phyloP scores from a whole-genome alignment of 2,797 vertebrate genomes.

The Ispidina picta region DNA sequence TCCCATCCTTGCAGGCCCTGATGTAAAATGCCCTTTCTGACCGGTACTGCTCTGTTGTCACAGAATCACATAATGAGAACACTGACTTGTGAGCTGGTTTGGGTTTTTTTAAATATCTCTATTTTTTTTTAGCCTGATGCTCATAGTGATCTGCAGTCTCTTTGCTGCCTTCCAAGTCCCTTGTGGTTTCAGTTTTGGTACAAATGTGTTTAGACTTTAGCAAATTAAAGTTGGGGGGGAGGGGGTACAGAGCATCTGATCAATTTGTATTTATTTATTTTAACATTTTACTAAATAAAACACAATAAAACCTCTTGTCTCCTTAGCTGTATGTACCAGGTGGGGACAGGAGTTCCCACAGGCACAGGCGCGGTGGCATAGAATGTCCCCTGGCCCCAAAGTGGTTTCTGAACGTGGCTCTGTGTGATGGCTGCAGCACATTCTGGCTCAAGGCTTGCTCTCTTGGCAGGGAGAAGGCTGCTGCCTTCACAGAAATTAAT shows the following conservation, averaged over 20 bases:
- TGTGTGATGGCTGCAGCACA: rapidly evolving
- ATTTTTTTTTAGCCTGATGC: conserved; percentile 87
- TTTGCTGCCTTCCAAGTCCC: conserved; percentile 90
- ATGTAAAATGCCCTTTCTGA: conserved; percentile 61
- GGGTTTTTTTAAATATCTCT: not conserved
- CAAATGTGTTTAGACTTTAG: conserved; percentile 98
- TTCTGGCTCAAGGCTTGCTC: not conserved
- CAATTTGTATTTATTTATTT: conserved; percentile 99
- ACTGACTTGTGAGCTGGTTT: conserved; percentile 35
- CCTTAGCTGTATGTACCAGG: conserved; percentile 63
- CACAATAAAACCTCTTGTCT: conserved; percentile 83
- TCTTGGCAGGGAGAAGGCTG: not conserved
- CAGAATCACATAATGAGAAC: conserved; percentile 5
- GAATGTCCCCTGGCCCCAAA: not conserved
- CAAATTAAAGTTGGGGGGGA: conserved; percentile 81
- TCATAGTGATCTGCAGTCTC: conserved; percentile 89
- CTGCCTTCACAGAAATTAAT: not conserved
- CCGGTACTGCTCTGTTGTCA: conserved; percentile 47
- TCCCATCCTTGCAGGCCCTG: conserved; percentile 26
- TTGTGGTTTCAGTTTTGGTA: conserved; percentile 97
- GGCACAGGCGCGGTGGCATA: not conserved
- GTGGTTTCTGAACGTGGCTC: not conserved
- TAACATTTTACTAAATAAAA: conserved; percentile 99
- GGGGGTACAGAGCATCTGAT: conserved; percentile 90
- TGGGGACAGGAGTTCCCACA: not conserved